Conservation (phyloP, 2,113 vertebrate genomes). For the Oncorhynchus nerka region DNA sequence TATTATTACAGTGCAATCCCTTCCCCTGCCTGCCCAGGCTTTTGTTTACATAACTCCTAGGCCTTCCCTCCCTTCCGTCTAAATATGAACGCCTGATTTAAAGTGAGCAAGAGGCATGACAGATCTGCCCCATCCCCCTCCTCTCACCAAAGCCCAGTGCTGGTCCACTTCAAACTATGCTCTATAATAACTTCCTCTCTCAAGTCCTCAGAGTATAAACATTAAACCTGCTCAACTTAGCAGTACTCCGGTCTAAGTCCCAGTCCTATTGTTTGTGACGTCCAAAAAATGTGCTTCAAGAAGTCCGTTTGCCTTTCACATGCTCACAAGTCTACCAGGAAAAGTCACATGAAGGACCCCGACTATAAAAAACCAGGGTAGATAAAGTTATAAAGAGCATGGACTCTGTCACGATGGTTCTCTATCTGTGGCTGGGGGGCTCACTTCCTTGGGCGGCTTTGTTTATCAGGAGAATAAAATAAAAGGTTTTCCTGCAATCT, state of each 20-base stretch:
- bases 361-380: conserved; percentile 60
- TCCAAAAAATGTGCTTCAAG: conserved; percentile 17
- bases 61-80: conserved; percentile 69
- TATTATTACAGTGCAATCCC: conserved; percentile 36
- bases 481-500: conserved; percentile 52
- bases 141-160: conserved; percentile 32
- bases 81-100: conserved; percentile 78
- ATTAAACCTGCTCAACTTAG: conserved; percentile 35
- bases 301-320: conserved; percentile 60
- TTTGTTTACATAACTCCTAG: conserved; percentile 76
- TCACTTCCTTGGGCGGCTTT: conserved; percentile 37
- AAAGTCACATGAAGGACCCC: conserved; percentile 69
- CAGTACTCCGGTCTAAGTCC: conserved; percentile 33
- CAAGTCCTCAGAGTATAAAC: conserved; percentile 46
- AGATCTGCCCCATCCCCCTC: conserved; percentile 51
- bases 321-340: conserved; percentile 59
- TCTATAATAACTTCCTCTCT: conserved; percentile 59
- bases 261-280: conserved; percentile 30
- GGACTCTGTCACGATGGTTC: conserved; percentile 70
- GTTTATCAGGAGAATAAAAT: conserved; percentile 40
- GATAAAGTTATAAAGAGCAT: conserved; percentile 64
- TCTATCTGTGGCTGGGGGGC: conserved; percentile 66
- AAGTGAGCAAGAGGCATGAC: conserved; percentile 53
- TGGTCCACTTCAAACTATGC: conserved; percentile 48
- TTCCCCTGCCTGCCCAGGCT: conserved; percentile 35